Conservation (phyloP, 2,113 vertebrate genomes). For the Machaerirhynchus nigripectus region DNA sequence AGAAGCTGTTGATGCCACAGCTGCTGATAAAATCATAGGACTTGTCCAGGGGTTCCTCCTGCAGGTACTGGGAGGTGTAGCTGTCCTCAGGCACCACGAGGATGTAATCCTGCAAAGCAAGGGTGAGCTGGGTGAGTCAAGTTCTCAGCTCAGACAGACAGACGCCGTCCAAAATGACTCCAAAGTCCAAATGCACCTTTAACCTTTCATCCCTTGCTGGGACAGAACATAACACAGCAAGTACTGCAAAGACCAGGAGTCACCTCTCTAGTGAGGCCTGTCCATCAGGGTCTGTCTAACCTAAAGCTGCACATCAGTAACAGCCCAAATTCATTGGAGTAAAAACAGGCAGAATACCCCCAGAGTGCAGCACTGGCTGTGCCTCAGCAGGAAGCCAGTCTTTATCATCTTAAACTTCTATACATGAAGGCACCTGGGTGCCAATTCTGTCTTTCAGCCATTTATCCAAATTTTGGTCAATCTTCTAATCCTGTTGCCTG, state of each 20-base stretch:
- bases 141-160: background rate
- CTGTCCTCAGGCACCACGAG: conserved; percentile 86
- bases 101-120: conserved; percentile 83
- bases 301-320: background rate
- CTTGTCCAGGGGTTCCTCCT: conserved; percentile 89
- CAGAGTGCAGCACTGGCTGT: background rate
- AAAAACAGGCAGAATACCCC: background rate
- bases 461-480: background rate
- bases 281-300: background rate
- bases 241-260: background rate
- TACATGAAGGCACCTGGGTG: background rate
- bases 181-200: background rate
- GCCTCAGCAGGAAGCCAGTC: background rate
- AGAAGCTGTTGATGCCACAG: conserved; percentile 89
- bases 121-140: background rate
- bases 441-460: background rate
- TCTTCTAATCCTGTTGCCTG: background rate
- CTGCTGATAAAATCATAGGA: conserved; percentile 96
- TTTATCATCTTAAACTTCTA: background rate
- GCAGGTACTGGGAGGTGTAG: conserved; percentile 85
- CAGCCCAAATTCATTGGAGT: background rate
- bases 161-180: background rate
- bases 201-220: background rate
- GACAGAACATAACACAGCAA: background rate
- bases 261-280: background rate